Percentiles rank a stretch among this genome's conserved stretches.
Evolutionary conservation across 2,113 vertebrate species (phyloP).

Genomic region (Psephotus haematonotus): DNA sequence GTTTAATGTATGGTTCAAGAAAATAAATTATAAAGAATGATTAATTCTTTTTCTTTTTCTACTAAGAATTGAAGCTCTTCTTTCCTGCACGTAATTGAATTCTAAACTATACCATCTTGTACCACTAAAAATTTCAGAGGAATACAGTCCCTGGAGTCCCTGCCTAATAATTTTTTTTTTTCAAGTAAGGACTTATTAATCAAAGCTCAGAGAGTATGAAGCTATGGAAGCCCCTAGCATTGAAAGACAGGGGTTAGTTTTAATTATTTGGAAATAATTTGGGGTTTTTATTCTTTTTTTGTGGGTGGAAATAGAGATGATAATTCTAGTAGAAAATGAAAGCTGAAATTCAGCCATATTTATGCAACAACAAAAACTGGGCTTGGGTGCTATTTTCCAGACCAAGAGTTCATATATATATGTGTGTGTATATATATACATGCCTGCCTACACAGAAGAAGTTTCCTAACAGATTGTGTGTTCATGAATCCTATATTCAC

Average conservation of each 20-base stretch:
- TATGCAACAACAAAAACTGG: neutral
- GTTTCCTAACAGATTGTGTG: neutral
- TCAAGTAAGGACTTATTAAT: slow-evolving; percentile 1
- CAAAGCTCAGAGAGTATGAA: neutral
- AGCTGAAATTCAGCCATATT: neutral
- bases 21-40: neutral
- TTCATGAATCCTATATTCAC: neutral
- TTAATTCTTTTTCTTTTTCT: neutral
- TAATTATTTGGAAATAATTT: slow-evolving; percentile 5
- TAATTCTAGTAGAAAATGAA: neutral
- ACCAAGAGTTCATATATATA: neutral
- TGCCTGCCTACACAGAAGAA: neutral
- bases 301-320: neutral
- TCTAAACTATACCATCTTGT: neutral
- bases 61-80: neutral
- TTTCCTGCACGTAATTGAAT: neutral
- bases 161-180: neutral
- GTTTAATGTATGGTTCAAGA: neutral
- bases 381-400: neutral
- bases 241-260: neutral
- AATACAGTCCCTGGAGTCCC: neutral
- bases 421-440: neutral
- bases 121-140: neutral
- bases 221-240: neutral
- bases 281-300: neutral